Evolutionary conservation across 2,113 vertebrate species (phyloP).

Genomic region (Mormoops blainvillei): DNA sequence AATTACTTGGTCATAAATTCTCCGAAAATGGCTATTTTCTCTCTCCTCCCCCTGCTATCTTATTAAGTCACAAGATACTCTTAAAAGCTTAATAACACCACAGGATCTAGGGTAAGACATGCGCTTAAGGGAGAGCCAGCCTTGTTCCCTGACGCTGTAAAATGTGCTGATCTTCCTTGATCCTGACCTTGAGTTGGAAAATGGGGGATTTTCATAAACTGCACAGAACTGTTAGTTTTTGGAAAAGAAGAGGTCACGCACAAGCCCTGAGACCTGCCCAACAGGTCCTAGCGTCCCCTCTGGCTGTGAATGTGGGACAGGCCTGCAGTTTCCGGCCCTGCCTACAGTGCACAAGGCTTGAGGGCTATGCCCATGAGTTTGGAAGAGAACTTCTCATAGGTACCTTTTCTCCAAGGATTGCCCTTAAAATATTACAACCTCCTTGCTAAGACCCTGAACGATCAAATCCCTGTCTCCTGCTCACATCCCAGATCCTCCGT

Average conservation of each 20-base stretch:
- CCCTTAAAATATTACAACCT: background rate
- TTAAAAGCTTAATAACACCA: background rate
- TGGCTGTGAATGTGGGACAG: background rate
- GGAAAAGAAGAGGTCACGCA: background rate
- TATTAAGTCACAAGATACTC: background rate
- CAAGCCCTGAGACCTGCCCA: background rate
- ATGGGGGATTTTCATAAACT: background rate
- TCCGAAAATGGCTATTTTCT: background rate
- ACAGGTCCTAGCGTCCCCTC: background rate
- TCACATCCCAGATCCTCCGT: background rate
- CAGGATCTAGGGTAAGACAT: background rate
- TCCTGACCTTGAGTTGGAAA: conserved; percentile 23
- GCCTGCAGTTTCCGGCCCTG: background rate
- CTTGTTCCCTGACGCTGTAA: background rate
- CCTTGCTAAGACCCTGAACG: background rate
- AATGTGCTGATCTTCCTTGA: background rate
- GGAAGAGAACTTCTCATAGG: background rate
- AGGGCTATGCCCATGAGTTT: background rate
- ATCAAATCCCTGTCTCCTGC: background rate
- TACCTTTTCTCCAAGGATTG: background rate
- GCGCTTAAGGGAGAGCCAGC: background rate
- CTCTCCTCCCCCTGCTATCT: background rate
- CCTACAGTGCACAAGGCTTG: background rate
- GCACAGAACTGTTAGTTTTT: background rate
- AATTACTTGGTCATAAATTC: background rate